Base-by-base conservation (phyloP, 2,888 invertebrate genomes). In the Muschampia plurimacula region DNA sequence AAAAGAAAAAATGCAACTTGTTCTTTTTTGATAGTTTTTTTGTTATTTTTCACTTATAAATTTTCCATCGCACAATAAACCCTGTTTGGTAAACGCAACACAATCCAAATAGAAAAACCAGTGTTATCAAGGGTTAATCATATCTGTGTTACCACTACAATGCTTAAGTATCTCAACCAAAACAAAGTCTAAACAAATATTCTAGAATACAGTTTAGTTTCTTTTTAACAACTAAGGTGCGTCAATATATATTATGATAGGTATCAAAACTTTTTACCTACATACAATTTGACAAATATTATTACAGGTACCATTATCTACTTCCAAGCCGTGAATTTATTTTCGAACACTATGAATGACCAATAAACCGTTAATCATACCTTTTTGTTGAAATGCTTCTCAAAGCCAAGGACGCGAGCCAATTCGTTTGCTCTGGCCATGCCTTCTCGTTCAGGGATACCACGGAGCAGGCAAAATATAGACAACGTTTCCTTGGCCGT, bases 401-500 rank as follows among this genome's bases (percentile, higher is more conserved):
- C 83, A 78, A 96, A 96, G 13, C 96, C 95, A 60, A 96, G 93
- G 13, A 93, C 88, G 49, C 90, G 90, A 0, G 96, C 95, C 1
- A 96, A 85, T 67, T 91, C 89, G 39, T 88, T 80, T 2, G 93
- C 93, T 62, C 94, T 84, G 0, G 82, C 82, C 0, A 86, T 84
- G 8, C 96, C 95, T 22, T 93, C 87, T 0, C 80, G 75, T 2
- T 85, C 85, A 0, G 95, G 95, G 10, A 97, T 95, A 2, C 97
- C 97, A 9, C 96, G 94, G 55, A 97, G 86, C 9, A 96, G 86
- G 65, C 96, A 96, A 85, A 96, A 97, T 83, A 97, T 96, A 39
- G 94, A 92, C 13, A 97, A 85, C 1, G 96, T 96, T 84, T 97
- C 97, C 44, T 96, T 94, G 0, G 96, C 97, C 0, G 96, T 96